These are phyloP conservation scores for Habropoda laboriosa DNA, from an alignment of 1,140 invertebrate species.

Conservation along the genomic window DNA sequence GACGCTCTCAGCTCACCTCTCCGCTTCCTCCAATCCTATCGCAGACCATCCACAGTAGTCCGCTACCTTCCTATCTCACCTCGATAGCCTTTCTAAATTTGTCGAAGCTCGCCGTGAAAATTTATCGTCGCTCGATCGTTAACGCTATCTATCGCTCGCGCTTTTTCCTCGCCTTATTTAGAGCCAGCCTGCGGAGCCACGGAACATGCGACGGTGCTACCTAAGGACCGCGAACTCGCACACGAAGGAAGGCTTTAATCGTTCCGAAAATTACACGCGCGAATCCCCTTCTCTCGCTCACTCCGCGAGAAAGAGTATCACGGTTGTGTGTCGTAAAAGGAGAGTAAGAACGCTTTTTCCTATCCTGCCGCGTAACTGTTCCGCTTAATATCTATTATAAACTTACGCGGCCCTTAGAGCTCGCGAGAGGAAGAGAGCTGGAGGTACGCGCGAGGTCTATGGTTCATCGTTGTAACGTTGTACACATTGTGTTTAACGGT, in stretches of 20 bases:
- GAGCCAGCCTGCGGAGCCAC: not conserved
- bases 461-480: conserved; percentile 22
- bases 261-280: conserved; percentile 55
- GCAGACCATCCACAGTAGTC: conserved; percentile 4
- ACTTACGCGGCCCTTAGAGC: conserved; percentile 23
- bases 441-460: not conserved
- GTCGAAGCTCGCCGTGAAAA: not conserved
- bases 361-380: conserved; percentile 41
- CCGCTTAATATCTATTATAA: conserved; percentile 35
- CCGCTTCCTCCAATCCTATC: not conserved
- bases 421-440: too few species aligned
- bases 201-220: not conserved
- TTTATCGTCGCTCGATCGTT: conserved; percentile 41
- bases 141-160: conserved; percentile 12
- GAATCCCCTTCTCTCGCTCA: not conserved
- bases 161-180: conserved; percentile 42
- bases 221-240: not conserved
- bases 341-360: conserved; percentile 33
- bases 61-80: not conserved
- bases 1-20: not conserved
- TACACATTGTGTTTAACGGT: conserved; percentile 37
- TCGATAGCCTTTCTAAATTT: conserved; percentile 4
- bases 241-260: conserved; percentile 57
- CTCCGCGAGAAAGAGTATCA: conserved; percentile 19
- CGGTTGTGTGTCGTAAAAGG: conserved; percentile 32